Base-by-base conservation (phyloP, 2,888 invertebrate genomes). In the Chesias legatella region DNA sequence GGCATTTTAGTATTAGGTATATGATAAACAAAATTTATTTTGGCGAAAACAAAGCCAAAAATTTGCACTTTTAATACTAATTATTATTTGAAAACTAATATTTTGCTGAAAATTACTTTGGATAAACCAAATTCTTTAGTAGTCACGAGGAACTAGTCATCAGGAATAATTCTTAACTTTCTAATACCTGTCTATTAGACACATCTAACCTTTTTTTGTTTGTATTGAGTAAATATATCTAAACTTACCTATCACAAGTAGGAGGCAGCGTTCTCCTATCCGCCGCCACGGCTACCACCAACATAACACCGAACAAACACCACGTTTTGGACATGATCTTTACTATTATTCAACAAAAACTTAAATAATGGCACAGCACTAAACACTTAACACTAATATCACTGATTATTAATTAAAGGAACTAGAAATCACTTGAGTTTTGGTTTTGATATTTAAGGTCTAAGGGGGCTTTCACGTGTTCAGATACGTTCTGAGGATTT, bases 221-320 rank as follows among this genome's bases (percentile, higher is more conserved):
- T n/a, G n/a, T n/a, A n/a, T n/a, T n/a, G n/a, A 26, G 26, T 17
- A 17, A 8, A 35, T 26, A 40, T n/a, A 9, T 10, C 31, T 33
- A 22, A 24, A 8, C 86, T 88, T 61, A 90, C 90, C 90, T 90
- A 67, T 75, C 76, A 73, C 90, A 90, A 31, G 90, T 84, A 9
- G 90, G 90, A 34, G 90, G 89, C 48, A 88, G 63, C 17, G 67
- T 67, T 45, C 70, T 81, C 60, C 86, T 67, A 53, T 89, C 86
- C 6, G 79, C 74, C 1, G 60, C 70, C 39, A 71, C 79, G 34
- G 62, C 68, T 34, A 64, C 73, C 50, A 67, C 59, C 48, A 80
- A 38, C 47, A 78, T 48, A 36, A 74, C 55, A 44, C 57, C 53
- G 31, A 72, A 23, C n/a, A 75, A 63, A 62, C 63, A 73, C 79